Evolutionary conservation across 2,113 vertebrate species (phyloP).

Genomic region (Grammomys dolichurus): DNA sequence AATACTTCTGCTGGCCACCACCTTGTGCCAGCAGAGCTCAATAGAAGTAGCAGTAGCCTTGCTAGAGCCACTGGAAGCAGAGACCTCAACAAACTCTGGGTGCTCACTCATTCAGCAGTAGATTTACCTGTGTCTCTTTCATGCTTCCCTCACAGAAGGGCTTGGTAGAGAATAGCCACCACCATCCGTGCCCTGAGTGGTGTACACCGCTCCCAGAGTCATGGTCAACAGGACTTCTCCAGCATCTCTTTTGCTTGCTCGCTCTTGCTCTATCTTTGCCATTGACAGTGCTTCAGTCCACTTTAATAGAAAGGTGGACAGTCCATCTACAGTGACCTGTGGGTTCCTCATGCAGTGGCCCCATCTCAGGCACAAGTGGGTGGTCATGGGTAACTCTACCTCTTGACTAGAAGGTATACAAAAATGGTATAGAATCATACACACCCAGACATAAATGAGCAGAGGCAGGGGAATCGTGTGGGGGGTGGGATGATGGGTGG

Average conservation of each 20-base stretch:
- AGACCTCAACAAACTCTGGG: fast-evolving
- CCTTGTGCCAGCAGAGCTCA: background rate
- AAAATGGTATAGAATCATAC: background rate
- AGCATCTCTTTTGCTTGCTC: background rate
- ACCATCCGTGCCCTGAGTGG: fast-evolving
- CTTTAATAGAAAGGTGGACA: fast-evolving
- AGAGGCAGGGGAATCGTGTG: background rate
- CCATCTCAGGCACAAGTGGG: background rate
- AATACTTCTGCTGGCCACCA: fast-evolving
- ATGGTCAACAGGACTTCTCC: background rate
- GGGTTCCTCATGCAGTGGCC: background rate
- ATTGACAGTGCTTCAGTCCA: background rate
- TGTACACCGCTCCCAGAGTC: fast-evolving
- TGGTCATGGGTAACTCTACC: fast-evolving
- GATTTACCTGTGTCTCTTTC: fast-evolving
- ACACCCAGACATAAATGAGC: fast-evolving
- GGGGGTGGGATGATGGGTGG: no score
- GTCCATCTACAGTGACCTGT: background rate
- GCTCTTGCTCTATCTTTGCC: background rate
- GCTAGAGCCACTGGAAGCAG: fast-evolving
- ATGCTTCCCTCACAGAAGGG: background rate
- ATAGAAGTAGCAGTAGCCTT: fast-evolving
- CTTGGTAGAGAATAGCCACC: fast-evolving
- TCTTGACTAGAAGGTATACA: fast-evolving
- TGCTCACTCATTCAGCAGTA: fast-evolving